A percentile compares a stretch with the other conserved stretches of the same genome.
These are phyloP conservation scores for Leptopilina clavipes DNA, from an alignment of 1,140 invertebrate species.

Conservation along the genomic window DNA sequence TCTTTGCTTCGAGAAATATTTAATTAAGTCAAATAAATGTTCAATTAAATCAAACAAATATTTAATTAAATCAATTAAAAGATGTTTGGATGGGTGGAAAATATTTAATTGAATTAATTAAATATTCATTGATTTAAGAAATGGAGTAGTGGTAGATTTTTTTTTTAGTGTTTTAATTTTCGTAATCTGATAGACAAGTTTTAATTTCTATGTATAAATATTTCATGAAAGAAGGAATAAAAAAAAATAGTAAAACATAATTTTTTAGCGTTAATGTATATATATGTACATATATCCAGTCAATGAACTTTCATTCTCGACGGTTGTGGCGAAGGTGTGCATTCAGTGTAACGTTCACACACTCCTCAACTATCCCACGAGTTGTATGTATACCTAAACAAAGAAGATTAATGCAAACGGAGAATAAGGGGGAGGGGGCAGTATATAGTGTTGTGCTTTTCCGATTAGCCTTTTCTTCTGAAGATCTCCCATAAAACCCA, in stretches of 20 bases:
- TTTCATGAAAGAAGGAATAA: not conserved
- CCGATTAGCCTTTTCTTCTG: constrained; percentile 51
- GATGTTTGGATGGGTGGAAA: no score
- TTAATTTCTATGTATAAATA: no score
- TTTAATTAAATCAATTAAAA: no score
- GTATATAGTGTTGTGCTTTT: constrained; percentile 53
- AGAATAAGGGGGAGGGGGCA: constrained; percentile 3
- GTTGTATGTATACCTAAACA: constrained; percentile 45
- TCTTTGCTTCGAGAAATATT: no score
- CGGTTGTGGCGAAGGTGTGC: constrained; percentile 51
- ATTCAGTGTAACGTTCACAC: constrained; percentile 69
- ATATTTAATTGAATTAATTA: no score
- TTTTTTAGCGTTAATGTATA: not conserved
- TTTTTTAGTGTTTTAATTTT: no score
- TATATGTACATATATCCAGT: not conserved
- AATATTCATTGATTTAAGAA: no score
- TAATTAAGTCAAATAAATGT: no score
- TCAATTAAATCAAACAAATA: no score
- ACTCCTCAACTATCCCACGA: constrained; percentile 58
- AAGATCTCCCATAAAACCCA: constrained; percentile 48
- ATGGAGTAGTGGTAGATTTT: no score
- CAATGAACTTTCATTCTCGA: constrained; percentile 33
- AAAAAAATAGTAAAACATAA: not conserved
- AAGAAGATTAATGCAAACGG: constrained; percentile 50
- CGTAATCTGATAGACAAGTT: no score